Base-by-base conservation (phyloP, 2,113 vertebrate species). In the Galbula dea region DNA sequence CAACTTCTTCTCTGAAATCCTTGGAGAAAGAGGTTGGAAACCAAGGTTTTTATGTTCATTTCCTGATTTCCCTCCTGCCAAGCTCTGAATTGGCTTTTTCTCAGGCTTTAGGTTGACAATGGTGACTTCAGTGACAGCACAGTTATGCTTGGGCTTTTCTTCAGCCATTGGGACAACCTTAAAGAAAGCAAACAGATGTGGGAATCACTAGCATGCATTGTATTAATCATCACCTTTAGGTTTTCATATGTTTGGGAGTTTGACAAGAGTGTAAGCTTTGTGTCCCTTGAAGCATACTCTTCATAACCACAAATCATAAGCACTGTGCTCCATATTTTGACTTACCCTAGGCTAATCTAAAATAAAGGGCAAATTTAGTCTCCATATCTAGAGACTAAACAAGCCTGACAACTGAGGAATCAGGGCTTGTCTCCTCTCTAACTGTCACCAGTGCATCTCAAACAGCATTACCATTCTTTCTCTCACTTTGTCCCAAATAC, bases 81-180 rank as follows among this genome's bases (percentile, higher is more conserved):
- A 41, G 24, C 51, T 24, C 12, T 91, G 39, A 62, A 15, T 51
- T 29, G 95, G 88, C 41, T 87, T 97, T 94, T 96, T 96, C 36
- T 93, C 77, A 72, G 93, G 88, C 17, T 92, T 73, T 82, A 98
- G 62, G 86, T 96, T 98, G 88, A 97, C 96, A 76, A 97, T 90
- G 1, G 96, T 97, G 83, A 97, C 86, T 96, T 96, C 97, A 95
- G 97, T 96, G 74, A 43, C 78, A 34, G 66, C 96, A 96, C 97
- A 97, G 97, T 97, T 97, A 83, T 95, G 82, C 26, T 94, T 97
- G 57, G 91, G 13, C 71, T 89, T 96, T 89, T 98, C 96, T 63
- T 97, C 97, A 37, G 24, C 37, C 66, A 39, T 66, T 34, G 46
- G 30, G 32, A 7, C 46, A 77, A 34, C 77, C 96, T 97, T 88